Evolutionary conservation across 53 echinoderm and acorn worm genomes (phyloP).

Genomic region (Paelopatides confundens): DNA sequence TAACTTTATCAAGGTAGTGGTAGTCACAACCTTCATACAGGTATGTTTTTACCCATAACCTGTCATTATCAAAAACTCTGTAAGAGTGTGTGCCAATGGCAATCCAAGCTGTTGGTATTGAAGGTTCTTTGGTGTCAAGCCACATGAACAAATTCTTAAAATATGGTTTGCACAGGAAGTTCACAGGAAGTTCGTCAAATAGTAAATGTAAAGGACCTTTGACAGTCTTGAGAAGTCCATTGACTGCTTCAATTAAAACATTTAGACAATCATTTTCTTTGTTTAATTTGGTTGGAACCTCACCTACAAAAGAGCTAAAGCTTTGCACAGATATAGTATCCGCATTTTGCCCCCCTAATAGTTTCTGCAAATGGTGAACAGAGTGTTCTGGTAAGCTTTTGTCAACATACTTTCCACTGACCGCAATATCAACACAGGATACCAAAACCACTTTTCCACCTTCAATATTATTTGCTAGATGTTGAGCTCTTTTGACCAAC

Average conservation of each 20-base stretch:
- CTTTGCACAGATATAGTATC: neutral
- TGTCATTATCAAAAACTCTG: neutral
- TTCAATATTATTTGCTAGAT: neutral
- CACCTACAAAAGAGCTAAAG: neutral
- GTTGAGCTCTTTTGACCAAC: neutral
- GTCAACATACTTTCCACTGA: slow-evolving; percentile 1
- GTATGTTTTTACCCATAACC: neutral
- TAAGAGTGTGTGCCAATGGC: slow-evolving; percentile 3
- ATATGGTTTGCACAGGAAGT: neutral
- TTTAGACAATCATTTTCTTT: neutral
- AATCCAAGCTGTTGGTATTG: neutral
- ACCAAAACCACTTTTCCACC: neutral
- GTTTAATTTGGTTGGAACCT: neutral
- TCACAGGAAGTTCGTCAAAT: slow-evolving; percentile 3
- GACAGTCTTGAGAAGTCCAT: neutral
- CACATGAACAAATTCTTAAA: neutral
- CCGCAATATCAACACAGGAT: neutral
- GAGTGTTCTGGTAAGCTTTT: neutral
- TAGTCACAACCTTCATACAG: neutral
- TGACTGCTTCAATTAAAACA: neutral
- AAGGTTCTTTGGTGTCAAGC: neutral
- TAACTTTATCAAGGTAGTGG: neutral
- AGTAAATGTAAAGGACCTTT: neutral
- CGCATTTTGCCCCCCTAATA: neutral
- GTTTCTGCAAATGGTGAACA: neutral